Evolutionary conservation across 1,140 invertebrate species (phyloP).

Genomic region (Lasaia peninsularis): DNA sequence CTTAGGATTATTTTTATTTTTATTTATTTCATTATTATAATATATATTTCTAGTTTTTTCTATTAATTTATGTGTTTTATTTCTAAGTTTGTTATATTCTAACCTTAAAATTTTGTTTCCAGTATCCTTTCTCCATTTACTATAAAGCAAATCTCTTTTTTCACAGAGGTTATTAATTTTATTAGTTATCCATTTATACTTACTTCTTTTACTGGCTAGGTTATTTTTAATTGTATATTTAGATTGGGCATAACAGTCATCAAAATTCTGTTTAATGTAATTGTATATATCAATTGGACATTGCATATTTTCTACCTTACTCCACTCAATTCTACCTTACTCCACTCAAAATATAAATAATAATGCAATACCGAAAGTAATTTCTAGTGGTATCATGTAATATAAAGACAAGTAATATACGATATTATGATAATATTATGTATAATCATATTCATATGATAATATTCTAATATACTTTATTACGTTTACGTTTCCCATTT

Average conservation of each 20-base stretch:
- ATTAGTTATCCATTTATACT: conserved; percentile 14
- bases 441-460: too few relatives aligned
- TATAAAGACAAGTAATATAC: too few relatives aligned
- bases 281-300: conserved; percentile 19
- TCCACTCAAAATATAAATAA: too few relatives aligned
- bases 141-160: conserved; percentile 10
- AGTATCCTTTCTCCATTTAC: conserved; percentile 15
- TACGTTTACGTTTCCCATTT: too few relatives aligned
- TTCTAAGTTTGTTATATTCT: conserved; percentile 17
- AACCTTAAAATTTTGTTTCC: conserved; percentile 13
- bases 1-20: conserved; percentile 7
- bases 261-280: conserved; percentile 12
- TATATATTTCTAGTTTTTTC: conserved; percentile 14
- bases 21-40: conserved; percentile 8
- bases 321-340: too few relatives aligned
- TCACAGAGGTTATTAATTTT: conserved; percentile 10
- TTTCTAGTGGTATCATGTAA: too few relatives aligned
- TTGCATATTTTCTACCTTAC: conserved; percentile 11
- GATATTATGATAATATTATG: too few relatives aligned
- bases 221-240: conserved; percentile 12
- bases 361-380: too few relatives aligned
- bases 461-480: too few relatives aligned
- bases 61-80: conserved; percentile 14
- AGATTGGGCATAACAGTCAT: conserved; percentile 13
- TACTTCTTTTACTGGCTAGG: conserved; percentile 19